Evolutionary conservation across 2,797 vertebrate species (phyloP).

Genomic region (Muscicapa comitata): DNA sequence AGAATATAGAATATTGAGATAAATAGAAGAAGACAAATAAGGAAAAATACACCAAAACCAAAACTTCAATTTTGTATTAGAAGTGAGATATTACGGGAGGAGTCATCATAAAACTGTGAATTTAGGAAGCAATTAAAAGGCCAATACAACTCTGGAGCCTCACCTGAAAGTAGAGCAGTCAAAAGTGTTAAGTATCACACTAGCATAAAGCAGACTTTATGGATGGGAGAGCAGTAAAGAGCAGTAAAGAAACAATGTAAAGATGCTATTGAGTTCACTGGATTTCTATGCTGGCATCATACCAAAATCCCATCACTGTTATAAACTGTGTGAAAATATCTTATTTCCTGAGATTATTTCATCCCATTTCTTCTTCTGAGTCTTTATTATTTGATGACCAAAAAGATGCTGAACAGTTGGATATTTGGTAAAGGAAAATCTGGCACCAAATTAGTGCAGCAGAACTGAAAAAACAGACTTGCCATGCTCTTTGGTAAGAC

Average conservation of each 20-base stretch:
- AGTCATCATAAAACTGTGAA: background rate
- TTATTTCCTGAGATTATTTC: background rate
- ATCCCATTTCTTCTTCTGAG: background rate
- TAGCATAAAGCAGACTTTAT: background rate
- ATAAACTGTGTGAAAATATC: background rate
- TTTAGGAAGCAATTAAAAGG: background rate
- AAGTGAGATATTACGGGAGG: background rate
- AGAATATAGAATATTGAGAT: background rate
- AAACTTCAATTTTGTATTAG: background rate
- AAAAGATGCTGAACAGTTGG: background rate
- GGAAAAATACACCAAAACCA: background rate
- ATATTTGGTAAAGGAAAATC: background rate
- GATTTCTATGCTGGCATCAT: background rate
- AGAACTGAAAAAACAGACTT: background rate
- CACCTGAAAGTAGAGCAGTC: rapidly evolving
- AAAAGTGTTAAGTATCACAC: background rate
- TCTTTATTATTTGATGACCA: background rate
- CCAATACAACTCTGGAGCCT: rapidly evolving
- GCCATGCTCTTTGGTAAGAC: background rate
- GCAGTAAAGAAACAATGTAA: background rate
- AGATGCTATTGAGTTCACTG: background rate
- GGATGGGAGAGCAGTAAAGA: background rate
- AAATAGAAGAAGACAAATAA: background rate
- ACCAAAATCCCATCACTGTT: background rate
- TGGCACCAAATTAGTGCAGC: background rate